These are phyloP conservation scores for Dicyrtomina minuta DNA, from an alignment of 2,888 invertebrate species.

Conservation along the genomic window DNA sequence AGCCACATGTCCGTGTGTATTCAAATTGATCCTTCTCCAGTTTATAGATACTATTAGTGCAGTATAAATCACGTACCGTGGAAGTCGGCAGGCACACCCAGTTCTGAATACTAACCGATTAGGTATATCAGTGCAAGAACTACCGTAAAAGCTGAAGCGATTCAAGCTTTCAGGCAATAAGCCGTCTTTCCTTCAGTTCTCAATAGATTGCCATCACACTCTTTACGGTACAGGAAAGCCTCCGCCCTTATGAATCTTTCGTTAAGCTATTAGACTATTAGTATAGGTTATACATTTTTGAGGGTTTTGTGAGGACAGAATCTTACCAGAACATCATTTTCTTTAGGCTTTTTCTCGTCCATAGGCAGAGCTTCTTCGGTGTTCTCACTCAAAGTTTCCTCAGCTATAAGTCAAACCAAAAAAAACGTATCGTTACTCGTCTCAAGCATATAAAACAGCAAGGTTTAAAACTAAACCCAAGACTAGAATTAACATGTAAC, in stretches of 20 bases:
- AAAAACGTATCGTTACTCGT: background rate
- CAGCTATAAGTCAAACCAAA: constrained; percentile 29
- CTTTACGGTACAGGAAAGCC: background rate
- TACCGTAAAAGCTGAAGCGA: too few species aligned
- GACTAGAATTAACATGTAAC: background rate
- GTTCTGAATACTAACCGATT: too few species aligned
- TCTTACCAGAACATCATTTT: constrained; percentile 48
- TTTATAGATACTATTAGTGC: too few species aligned
- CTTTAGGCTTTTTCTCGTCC: constrained; percentile 46
- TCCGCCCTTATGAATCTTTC: constrained; percentile 6
- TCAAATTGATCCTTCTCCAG: too few species aligned
- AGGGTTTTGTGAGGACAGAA: background rate
- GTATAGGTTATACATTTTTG: background rate
- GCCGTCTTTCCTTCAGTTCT: too few species aligned
- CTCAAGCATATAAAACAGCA: background rate
- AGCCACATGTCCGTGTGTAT: too few species aligned
- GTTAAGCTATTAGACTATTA: background rate
- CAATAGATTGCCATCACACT: too few species aligned
- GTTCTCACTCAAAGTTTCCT: constrained; percentile 40
- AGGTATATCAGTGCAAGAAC: too few species aligned
- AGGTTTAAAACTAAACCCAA: too few species aligned
- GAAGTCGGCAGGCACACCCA: too few species aligned
- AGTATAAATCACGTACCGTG: too few species aligned
- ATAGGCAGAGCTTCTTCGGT: constrained; percentile 41
- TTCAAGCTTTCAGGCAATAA: too few species aligned